Percentiles rank a stretch among this genome's conserved stretches.
Conservation (phyloP, 2,888 invertebrate genomes). For the Lithophane ornitopus region DNA sequence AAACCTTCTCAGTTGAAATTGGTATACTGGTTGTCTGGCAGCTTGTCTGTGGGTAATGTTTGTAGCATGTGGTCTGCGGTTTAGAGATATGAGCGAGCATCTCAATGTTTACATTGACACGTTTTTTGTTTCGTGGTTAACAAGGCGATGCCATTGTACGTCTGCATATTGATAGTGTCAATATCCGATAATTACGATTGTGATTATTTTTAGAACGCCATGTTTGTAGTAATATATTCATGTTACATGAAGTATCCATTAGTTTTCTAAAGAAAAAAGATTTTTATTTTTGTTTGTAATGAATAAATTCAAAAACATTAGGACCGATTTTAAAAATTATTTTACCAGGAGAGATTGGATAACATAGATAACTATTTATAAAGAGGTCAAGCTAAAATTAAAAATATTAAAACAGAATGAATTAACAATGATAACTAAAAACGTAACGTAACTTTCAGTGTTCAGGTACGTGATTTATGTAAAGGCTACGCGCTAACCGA, state of each 20-base stretch:
- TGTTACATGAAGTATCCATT: background rate
- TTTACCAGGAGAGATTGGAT: too few relatives aligned
- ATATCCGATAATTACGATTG: constrained; percentile 82
- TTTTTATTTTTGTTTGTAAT: too few relatives aligned
- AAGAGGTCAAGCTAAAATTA: background rate
- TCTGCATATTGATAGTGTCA: constrained; percentile 85
- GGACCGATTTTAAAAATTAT: too few relatives aligned
- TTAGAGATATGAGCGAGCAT: constrained; percentile 74
- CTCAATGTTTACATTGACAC: constrained; percentile 85
- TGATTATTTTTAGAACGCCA: constrained; percentile 73
- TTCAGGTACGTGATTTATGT: constrained; percentile 54
- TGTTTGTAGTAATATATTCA: constrained; percentile 15
- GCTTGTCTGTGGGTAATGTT: constrained; percentile 63
- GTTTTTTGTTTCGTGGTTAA: constrained; percentile 86
- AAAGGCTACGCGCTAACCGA: constrained; percentile 25
- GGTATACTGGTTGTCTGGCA: constrained; percentile 66
- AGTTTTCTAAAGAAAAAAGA: background rate
- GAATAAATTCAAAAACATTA: too few relatives aligned
- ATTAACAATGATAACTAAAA: background rate
- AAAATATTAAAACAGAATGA: background rate
- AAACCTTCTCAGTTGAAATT: constrained; percentile 60
- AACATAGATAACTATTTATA: too few relatives aligned
- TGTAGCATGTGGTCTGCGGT: constrained; percentile 76
- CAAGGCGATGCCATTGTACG: constrained; percentile 84
- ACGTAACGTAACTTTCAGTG: constrained; percentile 20